Evolutionary conservation across 1,140 invertebrate species (phyloP).

Genomic region (Paraescarpia echinospica): DNA sequence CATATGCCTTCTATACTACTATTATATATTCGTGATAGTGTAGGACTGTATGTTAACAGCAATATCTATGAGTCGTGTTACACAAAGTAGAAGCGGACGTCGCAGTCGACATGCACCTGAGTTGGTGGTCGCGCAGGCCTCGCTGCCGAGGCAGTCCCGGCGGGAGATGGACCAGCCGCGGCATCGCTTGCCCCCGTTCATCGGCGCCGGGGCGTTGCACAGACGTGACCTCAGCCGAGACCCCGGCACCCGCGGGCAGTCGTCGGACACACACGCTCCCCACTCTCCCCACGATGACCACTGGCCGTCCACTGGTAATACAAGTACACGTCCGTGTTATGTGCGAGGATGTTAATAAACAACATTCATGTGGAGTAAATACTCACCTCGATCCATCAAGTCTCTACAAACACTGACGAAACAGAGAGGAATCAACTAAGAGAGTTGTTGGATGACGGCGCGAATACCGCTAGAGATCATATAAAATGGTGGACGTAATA

Average conservation of each 20-base stretch:
- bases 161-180: not conserved
- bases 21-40: no score
- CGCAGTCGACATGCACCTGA: not conserved
- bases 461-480: no score
- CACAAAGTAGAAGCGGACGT: no score
- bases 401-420: no score
- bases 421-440: no score
- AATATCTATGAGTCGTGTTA: no score
- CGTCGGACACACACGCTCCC: conserved; percentile 53
- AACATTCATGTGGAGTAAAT: no score
- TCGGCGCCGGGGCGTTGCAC: conserved; percentile 17
- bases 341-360: not conserved
- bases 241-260: conserved; percentile 56
- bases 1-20: no score
- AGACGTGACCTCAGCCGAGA: conserved; percentile 12
- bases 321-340: not conserved
- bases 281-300: conserved; percentile 25
- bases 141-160: conserved; percentile 13
- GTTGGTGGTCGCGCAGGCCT: not conserved
- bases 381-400: no score
- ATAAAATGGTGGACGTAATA: no score
- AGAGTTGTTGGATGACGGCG: no score
- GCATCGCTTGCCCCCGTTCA: conserved; percentile 26
- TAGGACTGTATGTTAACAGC: no score
- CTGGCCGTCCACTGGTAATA: conserved; percentile 24